Base-by-base conservation (phyloP, 2,888 invertebrate genomes). In the Amiota mariae region DNA sequence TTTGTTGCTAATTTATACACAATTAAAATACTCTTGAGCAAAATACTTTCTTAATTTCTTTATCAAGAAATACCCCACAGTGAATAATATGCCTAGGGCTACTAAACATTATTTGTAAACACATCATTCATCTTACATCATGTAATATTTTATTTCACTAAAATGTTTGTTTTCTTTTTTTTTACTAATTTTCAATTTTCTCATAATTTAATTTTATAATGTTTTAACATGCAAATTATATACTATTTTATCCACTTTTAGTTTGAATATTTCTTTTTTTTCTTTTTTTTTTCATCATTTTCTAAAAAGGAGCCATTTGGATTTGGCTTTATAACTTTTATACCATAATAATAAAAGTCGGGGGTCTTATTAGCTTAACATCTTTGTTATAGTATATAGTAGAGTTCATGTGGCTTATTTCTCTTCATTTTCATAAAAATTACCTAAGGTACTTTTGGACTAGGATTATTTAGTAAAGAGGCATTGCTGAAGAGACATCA, bases 1-100 rank as follows among this genome's bases (percentile, higher is more conserved):
- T 68, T 61, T 71, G 24, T 36, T 61, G n/a, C 49, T 67, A 15
- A 59, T 67, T 15, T 59, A 70, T 70, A 68, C 67, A 68, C 67
- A 68, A 51, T 24, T 68, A 24, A 68, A 68, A 68, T 54, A 18
- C 54, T 68, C 51, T 51, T 68, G 67, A 68, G 67, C 67, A 68
- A 68, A 12, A 59, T 12, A 59, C 11, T 18, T 13, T 54, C 54
- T 54, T 63, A 36, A 36, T 64, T 13, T 64, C 36, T 64, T 47
- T 46, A 15, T 64, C 64, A 59, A 59, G 59, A 63, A 63, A 63
- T 46, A 46, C 46, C 24, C 11, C n/a, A n/a, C 63, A 63, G 36
- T 36, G 64, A 36, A 46, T 12, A 18, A 46, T 64, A 54, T 68
- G 54, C 67, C 67, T 68, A 68, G 18, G 67, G 67, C 67, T 68